Evolutionary conservation across 2,797 vertebrate species (phyloP).

Genomic region (Spinibarbus caldwelli): DNA sequence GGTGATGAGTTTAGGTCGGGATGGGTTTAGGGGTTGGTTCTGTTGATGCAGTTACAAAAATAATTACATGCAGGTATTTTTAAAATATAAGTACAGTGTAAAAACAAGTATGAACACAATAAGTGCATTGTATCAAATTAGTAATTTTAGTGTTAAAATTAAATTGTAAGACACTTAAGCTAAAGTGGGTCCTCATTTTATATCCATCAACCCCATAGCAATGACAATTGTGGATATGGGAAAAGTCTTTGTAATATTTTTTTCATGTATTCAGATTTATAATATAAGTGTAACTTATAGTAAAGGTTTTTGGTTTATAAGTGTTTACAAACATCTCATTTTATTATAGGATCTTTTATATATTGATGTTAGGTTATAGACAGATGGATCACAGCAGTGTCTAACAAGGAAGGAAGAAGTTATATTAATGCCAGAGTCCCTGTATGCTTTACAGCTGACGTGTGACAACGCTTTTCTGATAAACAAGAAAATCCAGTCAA

Average conservation of each 20-base stretch:
- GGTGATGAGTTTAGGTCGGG: no score
- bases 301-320: not conserved
- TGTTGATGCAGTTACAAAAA: not conserved
- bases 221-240: not conserved
- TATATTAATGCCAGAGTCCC: not conserved
- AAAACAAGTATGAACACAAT: not conserved
- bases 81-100: not conserved
- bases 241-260: not conserved
- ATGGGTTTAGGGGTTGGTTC: not conserved
- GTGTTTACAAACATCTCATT: not conserved
- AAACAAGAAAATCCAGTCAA: conserved; percentile 16
- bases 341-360: not conserved
- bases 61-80: not conserved
- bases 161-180: not conserved
- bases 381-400: conserved; percentile 20
- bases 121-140: not conserved
- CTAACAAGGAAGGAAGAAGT: not conserved
- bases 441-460: conserved; percentile 14
- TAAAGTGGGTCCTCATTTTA: not conserved
- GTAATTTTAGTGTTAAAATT: not conserved
- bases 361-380: conserved; percentile 3
- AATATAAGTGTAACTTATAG: not conserved
- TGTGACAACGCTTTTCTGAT: conserved; percentile 14
- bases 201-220: not conserved
- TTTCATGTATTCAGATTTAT: not conserved